Percentiles rank a stretch among this genome's conserved stretches.
These are phyloP conservation scores for Mesopsocus fuscifrons DNA, from an alignment of 2,888 invertebrate genomes.

Conservation along the genomic window DNA sequence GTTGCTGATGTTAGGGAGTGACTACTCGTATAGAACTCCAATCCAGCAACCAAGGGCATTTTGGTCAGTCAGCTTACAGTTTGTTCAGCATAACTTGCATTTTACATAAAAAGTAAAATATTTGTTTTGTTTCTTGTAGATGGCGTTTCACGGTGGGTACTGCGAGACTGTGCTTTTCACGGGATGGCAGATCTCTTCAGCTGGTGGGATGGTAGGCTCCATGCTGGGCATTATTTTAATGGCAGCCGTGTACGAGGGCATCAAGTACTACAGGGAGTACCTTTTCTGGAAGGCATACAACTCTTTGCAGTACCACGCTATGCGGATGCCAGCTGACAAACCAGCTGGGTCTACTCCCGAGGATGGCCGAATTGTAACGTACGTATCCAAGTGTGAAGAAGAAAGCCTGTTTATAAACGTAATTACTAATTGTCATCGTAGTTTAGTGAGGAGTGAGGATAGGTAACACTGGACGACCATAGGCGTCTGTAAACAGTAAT, in stretches of 20 bases:
- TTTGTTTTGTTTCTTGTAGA: no score
- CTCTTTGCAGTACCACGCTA: conserved; percentile 66
- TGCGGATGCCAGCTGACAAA: conserved; percentile 55
- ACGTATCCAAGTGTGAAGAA: conserved; percentile 25
- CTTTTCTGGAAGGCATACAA: conserved; percentile 77
- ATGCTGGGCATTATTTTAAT: conserved; percentile 81
- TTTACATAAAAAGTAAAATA: no score
- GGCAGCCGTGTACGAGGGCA: conserved; percentile 86
- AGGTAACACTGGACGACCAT: not conserved
- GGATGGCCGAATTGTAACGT: conserved; percentile 59
- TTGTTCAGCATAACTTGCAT: no score
- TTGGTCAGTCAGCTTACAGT: no score
- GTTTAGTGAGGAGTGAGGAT: not conserved
- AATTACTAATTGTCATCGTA: not conserved
- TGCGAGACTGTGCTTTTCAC: conserved; percentile 63
- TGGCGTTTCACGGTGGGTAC: conserved; percentile 64
- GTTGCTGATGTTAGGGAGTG: no score
- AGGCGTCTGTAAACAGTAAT: not conserved
- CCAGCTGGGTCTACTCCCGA: conserved; percentile 37
- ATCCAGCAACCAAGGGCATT: no score
- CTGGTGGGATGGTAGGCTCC: conserved; percentile 67
- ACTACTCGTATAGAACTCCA: no score
- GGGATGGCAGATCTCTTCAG: conserved; percentile 55
- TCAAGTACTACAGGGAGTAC: conserved; percentile 76
- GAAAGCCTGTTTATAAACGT: not conserved